Conservation (phyloP, 2,888 invertebrate genomes). For the Drosophila prostipennis region DNA sequence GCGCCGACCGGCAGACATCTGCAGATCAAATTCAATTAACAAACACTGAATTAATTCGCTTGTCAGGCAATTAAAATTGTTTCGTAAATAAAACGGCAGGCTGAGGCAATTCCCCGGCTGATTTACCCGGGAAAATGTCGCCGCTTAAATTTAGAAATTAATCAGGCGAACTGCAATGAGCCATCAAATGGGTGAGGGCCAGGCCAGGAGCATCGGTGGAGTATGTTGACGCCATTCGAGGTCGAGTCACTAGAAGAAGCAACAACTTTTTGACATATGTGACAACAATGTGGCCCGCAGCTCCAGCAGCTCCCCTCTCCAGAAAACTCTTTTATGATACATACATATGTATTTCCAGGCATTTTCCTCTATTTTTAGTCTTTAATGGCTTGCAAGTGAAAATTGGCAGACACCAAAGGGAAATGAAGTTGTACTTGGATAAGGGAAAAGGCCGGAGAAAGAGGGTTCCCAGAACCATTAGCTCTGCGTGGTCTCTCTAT, state of each 20-base stretch:
- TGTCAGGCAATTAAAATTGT: conserved; percentile 83
- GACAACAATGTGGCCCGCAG: conserved; percentile 36
- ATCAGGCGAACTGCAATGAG: conserved; percentile 72
- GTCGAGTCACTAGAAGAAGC: conserved; percentile 5
- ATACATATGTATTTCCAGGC: conserved; percentile 40
- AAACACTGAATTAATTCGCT: conserved; percentile 83
- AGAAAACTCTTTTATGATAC: conserved; percentile 46
- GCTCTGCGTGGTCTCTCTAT: conserved; percentile 18
- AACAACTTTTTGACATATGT: conserved; percentile 47
- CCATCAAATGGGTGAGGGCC: conserved; percentile 55
- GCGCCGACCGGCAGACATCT: conserved; percentile 59
- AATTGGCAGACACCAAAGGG: conserved; percentile 55
- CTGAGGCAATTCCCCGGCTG: conserved; percentile 43
- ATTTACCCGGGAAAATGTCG: conserved; percentile 63
- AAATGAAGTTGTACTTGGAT: conserved; percentile 63
- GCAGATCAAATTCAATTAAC: conserved; percentile 84
- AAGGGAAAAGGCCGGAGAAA: conserved; percentile 5
- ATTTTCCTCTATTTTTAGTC: conserved; percentile 66
- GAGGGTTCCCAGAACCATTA: conserved; percentile 53
- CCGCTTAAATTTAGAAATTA: conserved; percentile 77
- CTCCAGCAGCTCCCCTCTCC: not conserved
- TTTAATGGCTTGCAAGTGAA: conserved; percentile 51
- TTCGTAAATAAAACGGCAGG: conserved; percentile 41
- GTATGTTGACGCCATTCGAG: conserved; percentile 59
- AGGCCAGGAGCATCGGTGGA: conserved; percentile 35